Conservation (phyloP, 2,797 vertebrate genomes). For the Muscicapa striata region DNA sequence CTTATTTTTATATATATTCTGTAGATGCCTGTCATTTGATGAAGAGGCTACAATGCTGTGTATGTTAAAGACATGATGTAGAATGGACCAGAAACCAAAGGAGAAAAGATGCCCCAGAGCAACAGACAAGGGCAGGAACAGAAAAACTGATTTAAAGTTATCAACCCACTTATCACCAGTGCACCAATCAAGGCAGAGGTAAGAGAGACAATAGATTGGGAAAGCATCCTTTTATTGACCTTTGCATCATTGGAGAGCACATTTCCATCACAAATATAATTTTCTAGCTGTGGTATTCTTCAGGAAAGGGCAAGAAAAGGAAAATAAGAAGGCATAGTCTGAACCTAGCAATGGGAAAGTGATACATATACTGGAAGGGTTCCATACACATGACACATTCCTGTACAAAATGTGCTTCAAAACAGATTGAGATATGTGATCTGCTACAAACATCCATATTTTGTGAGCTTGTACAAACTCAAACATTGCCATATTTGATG, state of each 20-base stretch:
- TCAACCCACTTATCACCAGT: not conserved
- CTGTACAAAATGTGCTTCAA: not conserved
- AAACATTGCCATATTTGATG: not conserved
- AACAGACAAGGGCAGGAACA: not conserved
- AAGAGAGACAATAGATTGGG: not conserved
- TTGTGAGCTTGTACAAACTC: not conserved
- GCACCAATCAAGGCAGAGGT: not conserved
- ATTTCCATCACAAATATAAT: not conserved
- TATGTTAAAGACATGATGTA: not conserved
- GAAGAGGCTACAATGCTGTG: not conserved
- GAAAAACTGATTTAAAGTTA: not conserved
- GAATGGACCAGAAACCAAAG: not conserved
- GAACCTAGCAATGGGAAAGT: not conserved
- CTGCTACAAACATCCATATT: not conserved
- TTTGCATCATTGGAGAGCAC: not conserved
- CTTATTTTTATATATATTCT: not conserved
- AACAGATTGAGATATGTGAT: not conserved
- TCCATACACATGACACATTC: not conserved
- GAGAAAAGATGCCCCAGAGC: not conserved
- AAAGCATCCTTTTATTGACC: not conserved
- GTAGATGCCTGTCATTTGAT: not conserved
- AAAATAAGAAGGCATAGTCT: not conserved
- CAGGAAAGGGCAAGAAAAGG: not conserved
- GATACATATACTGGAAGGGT: not conserved
- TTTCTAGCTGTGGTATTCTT: not conserved